Conservation (phyloP, 2,113 vertebrate species). For the Macquaria ambigua region DNA sequence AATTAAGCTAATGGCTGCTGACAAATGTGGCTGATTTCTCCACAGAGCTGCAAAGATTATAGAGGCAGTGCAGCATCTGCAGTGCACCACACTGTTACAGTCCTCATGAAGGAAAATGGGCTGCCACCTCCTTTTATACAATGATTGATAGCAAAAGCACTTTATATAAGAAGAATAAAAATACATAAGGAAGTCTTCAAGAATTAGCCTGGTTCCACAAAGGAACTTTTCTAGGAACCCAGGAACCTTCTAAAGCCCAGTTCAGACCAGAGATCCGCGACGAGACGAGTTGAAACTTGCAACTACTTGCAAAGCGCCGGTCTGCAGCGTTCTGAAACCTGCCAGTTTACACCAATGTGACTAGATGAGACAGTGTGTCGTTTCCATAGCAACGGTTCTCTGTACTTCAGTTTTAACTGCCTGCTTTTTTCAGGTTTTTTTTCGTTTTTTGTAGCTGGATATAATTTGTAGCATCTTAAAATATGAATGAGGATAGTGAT, state of each 20-base stretch:
- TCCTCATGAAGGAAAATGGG: neutral
- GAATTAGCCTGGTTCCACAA: neutral
- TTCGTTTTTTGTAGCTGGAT: no score
- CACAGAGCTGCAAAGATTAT: slow-evolving; percentile 2
- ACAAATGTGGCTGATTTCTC: slow-evolving; percentile 16
- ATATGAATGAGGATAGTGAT: no score
- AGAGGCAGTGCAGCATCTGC: neutral
- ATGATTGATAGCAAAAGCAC: neutral
- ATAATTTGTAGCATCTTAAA: no score
- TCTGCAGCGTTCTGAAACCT: no score
- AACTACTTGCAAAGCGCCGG: no score
- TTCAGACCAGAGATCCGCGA: no score
- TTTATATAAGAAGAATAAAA: neutral
- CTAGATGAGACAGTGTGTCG: no score
- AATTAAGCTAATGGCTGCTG: slow-evolving; percentile 62
- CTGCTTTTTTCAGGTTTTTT: no score
- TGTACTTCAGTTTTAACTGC: no score
- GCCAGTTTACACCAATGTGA: no score
- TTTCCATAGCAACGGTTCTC: no score
- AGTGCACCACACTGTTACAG: slow-evolving; percentile 2
- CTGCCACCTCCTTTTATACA: neutral
- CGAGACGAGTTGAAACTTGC: no score
- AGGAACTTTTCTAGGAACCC: neutral
- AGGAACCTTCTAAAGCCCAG: neutral
- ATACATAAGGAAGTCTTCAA: neutral